These are phyloP conservation scores for Struthio camelus DNA, from an alignment of 2,113 vertebrate genomes.

Conservation along the genomic window DNA sequence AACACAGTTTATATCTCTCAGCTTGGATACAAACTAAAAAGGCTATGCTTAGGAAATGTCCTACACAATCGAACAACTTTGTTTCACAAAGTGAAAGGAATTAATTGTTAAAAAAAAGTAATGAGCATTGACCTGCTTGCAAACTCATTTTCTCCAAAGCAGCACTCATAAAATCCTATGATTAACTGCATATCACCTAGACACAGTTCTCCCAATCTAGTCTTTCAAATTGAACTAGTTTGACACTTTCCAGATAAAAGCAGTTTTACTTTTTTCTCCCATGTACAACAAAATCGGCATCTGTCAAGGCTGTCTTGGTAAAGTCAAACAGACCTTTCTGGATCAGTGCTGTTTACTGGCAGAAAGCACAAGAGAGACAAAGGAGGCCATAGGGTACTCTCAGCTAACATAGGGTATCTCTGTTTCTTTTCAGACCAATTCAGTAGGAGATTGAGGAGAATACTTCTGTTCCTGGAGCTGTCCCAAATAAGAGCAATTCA, in stretches of 20 bases:
- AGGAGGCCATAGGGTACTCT: neutral
- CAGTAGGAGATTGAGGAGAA: constrained; percentile 1
- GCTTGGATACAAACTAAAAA: neutral
- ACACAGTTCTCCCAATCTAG: neutral
- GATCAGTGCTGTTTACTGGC: neutral
- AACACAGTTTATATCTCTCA: neutral
- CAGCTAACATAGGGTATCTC: neutral
- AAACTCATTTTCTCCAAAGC: constrained; percentile 17
- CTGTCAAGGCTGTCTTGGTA: neutral
- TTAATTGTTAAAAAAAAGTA: neutral
- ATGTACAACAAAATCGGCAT: neutral
- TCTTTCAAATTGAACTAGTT: neutral
- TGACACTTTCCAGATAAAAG: constrained; percentile 9
- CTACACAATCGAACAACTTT: neutral
- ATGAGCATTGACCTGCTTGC: neutral
- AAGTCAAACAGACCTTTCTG: neutral
- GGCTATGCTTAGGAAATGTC: neutral
- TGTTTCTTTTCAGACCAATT: neutral
- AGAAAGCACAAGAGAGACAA: neutral
- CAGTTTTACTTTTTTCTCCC: neutral
- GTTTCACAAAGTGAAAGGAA: neutral
- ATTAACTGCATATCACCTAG: neutral
- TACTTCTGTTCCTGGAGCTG: neutral
- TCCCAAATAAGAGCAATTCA: neutral
- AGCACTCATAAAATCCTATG: neutral